A percentile compares a stretch with the other conserved stretches of the same genome.
Evolutionary conservation across 2,797 vertebrate species (phyloP).

Genomic region (Ataeniobius toweri): DNA sequence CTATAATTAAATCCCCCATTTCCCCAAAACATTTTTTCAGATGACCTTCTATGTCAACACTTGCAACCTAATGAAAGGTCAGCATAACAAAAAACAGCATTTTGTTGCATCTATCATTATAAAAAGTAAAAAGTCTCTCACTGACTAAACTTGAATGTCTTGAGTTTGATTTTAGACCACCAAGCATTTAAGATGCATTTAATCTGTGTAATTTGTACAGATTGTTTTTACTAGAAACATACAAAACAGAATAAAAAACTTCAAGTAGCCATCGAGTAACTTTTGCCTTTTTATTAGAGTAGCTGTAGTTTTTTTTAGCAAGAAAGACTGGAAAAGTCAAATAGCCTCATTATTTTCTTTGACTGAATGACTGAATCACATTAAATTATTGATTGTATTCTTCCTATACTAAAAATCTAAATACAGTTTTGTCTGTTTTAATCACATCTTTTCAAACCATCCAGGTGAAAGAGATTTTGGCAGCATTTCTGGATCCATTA

Average conservation of each 20-base stretch:
- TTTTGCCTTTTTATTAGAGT: not conserved
- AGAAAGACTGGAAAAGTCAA: slow-evolving; percentile 60
- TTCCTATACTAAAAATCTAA: slow-evolving; percentile 15
- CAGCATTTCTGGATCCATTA: slow-evolving; percentile 10
- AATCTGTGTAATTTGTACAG: not conserved
- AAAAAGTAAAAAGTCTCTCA: not conserved
- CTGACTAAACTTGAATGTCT: not conserved
- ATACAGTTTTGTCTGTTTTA: slow-evolving; percentile 26
- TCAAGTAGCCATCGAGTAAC: not conserved
- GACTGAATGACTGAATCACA: slow-evolving; percentile 35
- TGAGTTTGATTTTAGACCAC: not conserved
- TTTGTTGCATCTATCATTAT: not conserved
- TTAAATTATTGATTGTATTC: slow-evolving; percentile 4
- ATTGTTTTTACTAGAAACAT: not conserved
- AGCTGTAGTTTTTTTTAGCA: slow-evolving; percentile 29
- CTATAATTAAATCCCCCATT: not conserved
- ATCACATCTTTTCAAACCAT: slow-evolving; percentile 32
- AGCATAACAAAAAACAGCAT: not conserved
- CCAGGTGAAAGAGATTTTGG: slow-evolving; percentile 35
- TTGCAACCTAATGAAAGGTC: not conserved
- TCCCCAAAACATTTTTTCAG: not conserved
- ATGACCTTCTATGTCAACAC: not conserved
- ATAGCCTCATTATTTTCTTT: slow-evolving; percentile 35
- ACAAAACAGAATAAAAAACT: not conserved
- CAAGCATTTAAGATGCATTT: not conserved